Percentiles rank a stretch among this genome's conserved stretches.
Conservation (phyloP, 1,140 invertebrate species). For the Halyomorpha halys region DNA sequence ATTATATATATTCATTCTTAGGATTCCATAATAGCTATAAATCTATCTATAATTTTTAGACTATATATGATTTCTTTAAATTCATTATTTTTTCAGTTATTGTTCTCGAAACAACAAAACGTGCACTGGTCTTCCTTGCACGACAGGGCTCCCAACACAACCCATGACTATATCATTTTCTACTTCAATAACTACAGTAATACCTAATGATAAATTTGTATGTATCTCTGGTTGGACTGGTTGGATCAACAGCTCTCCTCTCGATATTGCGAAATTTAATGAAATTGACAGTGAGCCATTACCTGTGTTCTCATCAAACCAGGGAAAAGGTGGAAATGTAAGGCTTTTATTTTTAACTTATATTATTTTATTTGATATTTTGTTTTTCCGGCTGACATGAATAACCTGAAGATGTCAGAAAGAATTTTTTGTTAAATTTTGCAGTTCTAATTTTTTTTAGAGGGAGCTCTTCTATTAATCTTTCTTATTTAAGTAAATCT, state of each 20-base stretch:
- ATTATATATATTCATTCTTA: too few species aligned
- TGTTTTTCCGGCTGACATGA: too few species aligned
- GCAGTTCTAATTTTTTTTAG: background rate
- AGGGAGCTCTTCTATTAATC: too few species aligned
- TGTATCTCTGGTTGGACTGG: constrained; percentile 60
- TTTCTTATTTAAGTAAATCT: too few species aligned
- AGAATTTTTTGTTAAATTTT: too few species aligned
- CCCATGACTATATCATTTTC: background rate
- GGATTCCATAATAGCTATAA: too few species aligned
- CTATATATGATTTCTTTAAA: constrained; percentile 18
- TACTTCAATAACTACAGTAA: background rate
- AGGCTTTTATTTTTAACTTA: background rate
- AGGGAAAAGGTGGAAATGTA: constrained; percentile 1
- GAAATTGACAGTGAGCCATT: constrained; percentile 51
- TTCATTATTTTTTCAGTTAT: constrained; percentile 35
- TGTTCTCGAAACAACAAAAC: constrained; percentile 55
- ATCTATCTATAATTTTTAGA: too few species aligned
- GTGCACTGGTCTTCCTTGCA: constrained; percentile 59
- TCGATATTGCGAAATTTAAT: constrained; percentile 3
- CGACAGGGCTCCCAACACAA: constrained; percentile 23
- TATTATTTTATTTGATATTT: too few species aligned
- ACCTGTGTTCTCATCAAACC: constrained; percentile 38
- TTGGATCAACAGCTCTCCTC: constrained; percentile 56
- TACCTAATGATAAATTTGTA: constrained; percentile 35
- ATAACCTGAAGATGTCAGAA: too few species aligned